Base-by-base conservation (phyloP, 2,888 invertebrate species). In the Lithophane ornitopus region DNA sequence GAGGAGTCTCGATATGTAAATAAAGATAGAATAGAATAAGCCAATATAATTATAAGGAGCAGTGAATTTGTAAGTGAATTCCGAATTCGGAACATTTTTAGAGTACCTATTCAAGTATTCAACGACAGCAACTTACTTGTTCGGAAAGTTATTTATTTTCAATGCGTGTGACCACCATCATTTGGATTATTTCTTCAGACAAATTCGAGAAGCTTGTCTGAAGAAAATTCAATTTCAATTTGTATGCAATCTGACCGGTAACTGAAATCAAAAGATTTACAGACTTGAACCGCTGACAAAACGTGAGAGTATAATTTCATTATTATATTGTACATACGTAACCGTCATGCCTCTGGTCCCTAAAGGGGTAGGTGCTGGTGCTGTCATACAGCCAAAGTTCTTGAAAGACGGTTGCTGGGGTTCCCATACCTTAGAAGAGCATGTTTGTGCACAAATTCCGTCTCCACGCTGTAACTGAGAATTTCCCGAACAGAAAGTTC, bases 391-490 rank as follows among this genome's bases (percentile, higher is more conserved):
- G 41, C 44, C 72, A 19, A 63, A 71, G 52, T 19, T 71, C 49
- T 52, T 52, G 12, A 58, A 26, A 80, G 72, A 28, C 11, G 63
- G 34, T 44, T 39, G 34, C 54, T 28, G 34, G 34, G 16, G 34
- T 56, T 63, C 44, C 63, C 49, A 44, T 7, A 39, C 0, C 0
- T 56, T n/a, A 52, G 58, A 9, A 11, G 22, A 22, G 52, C 26
- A 14, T 41, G 62, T 26, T 34, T 63, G 72, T 16, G 26, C 46
- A 14, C 56, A 44, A 70, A 52, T 56, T 58, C 56, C 80, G 9
- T 52, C 63, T 34, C 63, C 73, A 26, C 34, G 26, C 72, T 80
- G 80, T 52, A 72, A 80, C 52, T 78, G 44, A 71, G 56, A 78
- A 71, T 65, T 65, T 52, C 19, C 41, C 62, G 26, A 58, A 16